Evolutionary conservation across 2,113 vertebrate genomes (phyloP), one percentile per base, ranked within the genome.

Genomic region (Scalopus aquaticus): DNA sequence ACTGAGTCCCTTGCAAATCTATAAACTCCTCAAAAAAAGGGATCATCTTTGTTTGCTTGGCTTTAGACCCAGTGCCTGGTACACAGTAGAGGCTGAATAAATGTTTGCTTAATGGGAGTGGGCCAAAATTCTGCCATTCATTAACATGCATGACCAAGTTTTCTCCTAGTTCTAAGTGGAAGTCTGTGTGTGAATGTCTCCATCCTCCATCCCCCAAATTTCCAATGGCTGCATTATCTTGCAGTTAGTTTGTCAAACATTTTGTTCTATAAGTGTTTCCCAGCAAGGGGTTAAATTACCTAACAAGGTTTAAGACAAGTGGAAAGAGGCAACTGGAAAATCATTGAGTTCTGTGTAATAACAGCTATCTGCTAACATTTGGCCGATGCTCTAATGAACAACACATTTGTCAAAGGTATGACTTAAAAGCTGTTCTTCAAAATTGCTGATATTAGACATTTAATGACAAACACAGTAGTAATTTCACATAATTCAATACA

Each of bases 251-350:
- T 49, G 39, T 62, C 88, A 80, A 95, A 72, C 42, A 44, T 4
- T 80, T 12, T 93, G 24, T 22, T 84, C 62, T 84, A 64, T n/a
- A 85, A 69, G 26, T 37, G 3, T 76, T 78, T 88, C 20, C 26
- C 26, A 65, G 49, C n/a, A 58, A 88, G 58, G 62, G 62, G 89
- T 69, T 84, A 80, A 88, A 80, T 85, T 80, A 54, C 32, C 4
- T 83, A 92, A 56, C 19, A 58, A 83, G 65, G 62, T 3, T 62
- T 92, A 56, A 79, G 73, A 87, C 39, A 20, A 88, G 32, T n/a
- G 69, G 56, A 58, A 89, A 92, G 76, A 83, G 91, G n/a, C 32
- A 97, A n/a, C 64, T 64, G n/a, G 51, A 62, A 69, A 67, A 42
- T 22, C 28, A 12, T 24, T 51, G n/a, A 62, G 73, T 76, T 92